phyloP scores from a whole-genome alignment of 2,797 vertebrate species.

The Synaphobranchus kaupii region DNA sequence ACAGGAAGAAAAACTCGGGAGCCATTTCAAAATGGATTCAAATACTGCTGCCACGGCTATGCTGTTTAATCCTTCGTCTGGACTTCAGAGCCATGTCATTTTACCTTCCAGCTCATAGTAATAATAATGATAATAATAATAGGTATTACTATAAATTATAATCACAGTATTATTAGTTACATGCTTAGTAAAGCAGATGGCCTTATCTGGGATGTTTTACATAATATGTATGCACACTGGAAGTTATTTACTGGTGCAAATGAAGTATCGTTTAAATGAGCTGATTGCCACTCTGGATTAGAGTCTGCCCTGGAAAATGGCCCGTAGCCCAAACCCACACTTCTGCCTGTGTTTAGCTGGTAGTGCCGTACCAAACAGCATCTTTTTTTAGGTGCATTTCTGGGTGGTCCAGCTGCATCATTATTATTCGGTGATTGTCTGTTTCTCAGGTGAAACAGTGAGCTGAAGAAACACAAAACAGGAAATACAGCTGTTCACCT shows the following conservation, averaged over 20 bases:
- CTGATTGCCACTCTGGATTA: not conserved
- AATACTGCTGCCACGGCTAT: not conserved
- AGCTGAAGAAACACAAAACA: not conserved
- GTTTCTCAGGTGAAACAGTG: not conserved
- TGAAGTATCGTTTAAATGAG: not conserved
- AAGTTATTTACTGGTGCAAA: not conserved
- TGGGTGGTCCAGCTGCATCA: not conserved
- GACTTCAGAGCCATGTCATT: not conserved
- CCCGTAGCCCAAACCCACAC: not conserved
- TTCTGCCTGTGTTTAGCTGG: not conserved
- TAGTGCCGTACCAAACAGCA: not conserved
- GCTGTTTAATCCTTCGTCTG: not conserved
- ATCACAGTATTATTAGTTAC: not conserved
- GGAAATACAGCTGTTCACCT: not conserved
- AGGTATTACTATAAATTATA: too few species aligned
- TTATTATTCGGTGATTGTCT: not conserved
- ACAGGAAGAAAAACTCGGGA: not conserved
- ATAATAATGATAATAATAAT: not conserved
- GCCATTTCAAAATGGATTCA: not conserved
- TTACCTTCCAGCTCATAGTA: not conserved
- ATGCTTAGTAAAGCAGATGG: not conserved
- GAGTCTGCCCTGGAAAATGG: not conserved
- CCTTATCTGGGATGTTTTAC: not conserved
- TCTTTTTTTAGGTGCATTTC: not conserved
- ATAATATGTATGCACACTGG: not conserved